Evolutionary conservation across 1,140 invertebrate genomes (phyloP), one percentile per base, ranked within the genome.

Genomic region (Portunus trituberculatus): DNA sequence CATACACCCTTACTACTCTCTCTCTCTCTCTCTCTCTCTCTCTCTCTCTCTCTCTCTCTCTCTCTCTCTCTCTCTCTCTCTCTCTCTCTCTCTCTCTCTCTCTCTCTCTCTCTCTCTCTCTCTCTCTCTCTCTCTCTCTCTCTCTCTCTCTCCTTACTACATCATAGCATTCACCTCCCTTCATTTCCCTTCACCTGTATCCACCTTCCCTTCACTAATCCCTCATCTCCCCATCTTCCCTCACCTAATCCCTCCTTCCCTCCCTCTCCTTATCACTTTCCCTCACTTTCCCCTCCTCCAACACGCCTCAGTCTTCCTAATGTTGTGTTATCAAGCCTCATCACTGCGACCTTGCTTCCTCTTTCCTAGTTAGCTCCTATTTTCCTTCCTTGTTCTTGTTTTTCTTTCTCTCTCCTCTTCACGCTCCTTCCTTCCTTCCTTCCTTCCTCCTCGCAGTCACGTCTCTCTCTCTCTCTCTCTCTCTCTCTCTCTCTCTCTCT

Each of bases 171-270:
- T 39, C 6, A 16, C n/a, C 0, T 25, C 45, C 3, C 88, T 25
- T 90, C 10, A 28, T 25, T 12, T 90, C 20, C 2, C n/a, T 90
- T 48, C 32, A 86, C 32, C 28, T 86, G 83, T 14, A 14, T 12
- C n/a, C n/a, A 86, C 83, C 83, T 86, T 14, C 12, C 83, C 20
- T 7, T 29, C 76, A 83, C 76, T 83, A 14, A 76, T 14, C n/a
- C 67, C 67, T 76, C 67, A 76, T n/a, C 12, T n/a, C 67, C 12
- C n/a, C 67, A 14, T 76, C 12, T 83, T 7, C 76, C 76, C 28
- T 83, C 76, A 29, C 76, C 76, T 83, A n/a, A 83, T n/a, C 76
- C 76, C 28, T 83, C 76, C 76, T 83, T 83, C 76, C 76, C 28
- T 83, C 76, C 76, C 28, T 83, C 7, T 83, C 28, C 76, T 83